Base-by-base conservation (phyloP, 2,797 vertebrate genomes). In the Menidia menidia region DNA sequence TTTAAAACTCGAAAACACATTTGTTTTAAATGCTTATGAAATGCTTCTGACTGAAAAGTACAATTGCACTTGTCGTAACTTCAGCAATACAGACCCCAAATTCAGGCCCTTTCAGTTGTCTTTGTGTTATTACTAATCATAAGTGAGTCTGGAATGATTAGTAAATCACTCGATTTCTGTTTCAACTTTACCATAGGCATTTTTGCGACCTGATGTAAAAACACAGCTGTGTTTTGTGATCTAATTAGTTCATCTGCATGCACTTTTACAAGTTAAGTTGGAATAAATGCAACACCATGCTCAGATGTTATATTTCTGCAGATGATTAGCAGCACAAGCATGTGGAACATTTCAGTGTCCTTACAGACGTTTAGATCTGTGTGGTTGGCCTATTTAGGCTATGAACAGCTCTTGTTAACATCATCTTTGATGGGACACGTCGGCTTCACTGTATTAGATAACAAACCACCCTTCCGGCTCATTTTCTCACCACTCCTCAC, bases 401-500 rank as follows among this genome's bases (percentile, higher is more conserved):
- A n/a, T 42, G 42, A 45, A 30, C 59, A 48, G 6, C 43, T n/a
- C 11, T 31, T 18, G n/a, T 53, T 53, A 53, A 53, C 48, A 25
- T 25, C 19, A 25, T 30, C 11, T 18, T 50, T 39, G 9, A 6
- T 19, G 11, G 12, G 12, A 25, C 51, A 44, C 19, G 10, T 30
- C 57, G 62, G 60, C 65, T 52, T 58, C 45, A n/a, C 42, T 54
- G 56, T 16, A 56, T 86, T 65, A 72, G 65, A 70, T 75, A 58
- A 75, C 10, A 47, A 64, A 44, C 11, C 60, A 60, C 67, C 55
- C 45, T 60, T 55, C 51, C 47, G 5, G 56, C 33, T 87, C 74
- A 82, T 82, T 71, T 71, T 77, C 77, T 76, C 69, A 2, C 66
- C 56, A 54, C 51, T n/a, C 79, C 68, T 80, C 19, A 51, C 82